Evolutionary conservation across 2,797 vertebrate genomes (phyloP).

Genomic region (Lithobates pipiens): DNA sequence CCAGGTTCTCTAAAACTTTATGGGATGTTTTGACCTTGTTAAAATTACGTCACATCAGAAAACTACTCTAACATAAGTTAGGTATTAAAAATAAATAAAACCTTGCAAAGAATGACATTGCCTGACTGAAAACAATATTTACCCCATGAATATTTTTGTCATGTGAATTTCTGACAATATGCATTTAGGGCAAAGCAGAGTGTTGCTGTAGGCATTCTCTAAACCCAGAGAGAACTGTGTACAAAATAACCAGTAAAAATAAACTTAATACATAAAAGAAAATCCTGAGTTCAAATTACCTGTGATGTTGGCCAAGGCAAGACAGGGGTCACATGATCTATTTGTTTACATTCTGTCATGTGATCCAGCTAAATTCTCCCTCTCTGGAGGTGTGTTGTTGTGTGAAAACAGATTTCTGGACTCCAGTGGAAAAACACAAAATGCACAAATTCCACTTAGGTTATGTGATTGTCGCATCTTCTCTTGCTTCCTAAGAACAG

Average conservation of each 20-base stretch:
- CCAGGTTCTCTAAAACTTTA: background rate
- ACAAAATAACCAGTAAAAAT: slow-evolving; percentile 16
- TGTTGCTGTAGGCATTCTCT: background rate
- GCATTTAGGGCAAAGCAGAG: background rate
- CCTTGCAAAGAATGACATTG: background rate
- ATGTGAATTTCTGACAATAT: slow-evolving; percentile 7
- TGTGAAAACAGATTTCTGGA: slow-evolving; percentile 30
- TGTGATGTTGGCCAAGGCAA: background rate
- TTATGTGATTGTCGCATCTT: slow-evolving; percentile 11
- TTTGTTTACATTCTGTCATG: slow-evolving; percentile 31
- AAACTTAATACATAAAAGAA: background rate
- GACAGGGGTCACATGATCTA: slow-evolving; percentile 8
- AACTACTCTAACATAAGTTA: background rate
- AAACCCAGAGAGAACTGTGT: slow-evolving; percentile 2
- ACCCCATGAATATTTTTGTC: background rate
- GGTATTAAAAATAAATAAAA: background rate
- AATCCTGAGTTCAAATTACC: background rate
- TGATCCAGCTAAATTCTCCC: slow-evolving; percentile 1
- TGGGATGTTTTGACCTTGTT: background rate
- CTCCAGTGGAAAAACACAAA: slow-evolving; percentile 11
- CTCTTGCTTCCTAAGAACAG: background rate
- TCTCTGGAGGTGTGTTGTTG: slow-evolving; percentile 35
- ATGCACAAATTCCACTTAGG: slow-evolving; percentile 35
- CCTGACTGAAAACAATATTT: background rate
- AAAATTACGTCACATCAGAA: background rate